phyloP scores from a whole-genome alignment of 2,113 vertebrate species.

The Sorex araneus region DNA sequence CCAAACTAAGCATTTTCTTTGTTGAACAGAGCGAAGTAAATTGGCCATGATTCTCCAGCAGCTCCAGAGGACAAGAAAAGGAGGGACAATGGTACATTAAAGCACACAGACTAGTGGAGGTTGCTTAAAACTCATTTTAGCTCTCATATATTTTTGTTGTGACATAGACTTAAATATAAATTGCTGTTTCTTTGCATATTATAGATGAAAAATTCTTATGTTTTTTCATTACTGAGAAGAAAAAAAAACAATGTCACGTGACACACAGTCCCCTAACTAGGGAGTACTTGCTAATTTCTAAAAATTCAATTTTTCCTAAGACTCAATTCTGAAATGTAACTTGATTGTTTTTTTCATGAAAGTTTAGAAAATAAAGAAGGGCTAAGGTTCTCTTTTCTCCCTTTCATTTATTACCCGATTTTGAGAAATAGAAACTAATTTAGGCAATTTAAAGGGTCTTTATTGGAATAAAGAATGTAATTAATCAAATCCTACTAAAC shows the following conservation, averaged over 20 bases:
- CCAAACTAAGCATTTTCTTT: constrained; percentile 54
- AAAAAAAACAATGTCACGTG: background rate
- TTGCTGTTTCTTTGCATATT: constrained; percentile 34
- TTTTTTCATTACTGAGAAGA: constrained; percentile 32
- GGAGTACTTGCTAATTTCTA: constrained; percentile 29
- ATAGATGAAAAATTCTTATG: constrained; percentile 35
- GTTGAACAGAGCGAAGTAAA: constrained; percentile 29
- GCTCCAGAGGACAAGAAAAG: background rate
- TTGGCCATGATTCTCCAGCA: background rate
- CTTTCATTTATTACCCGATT: constrained; percentile 40
- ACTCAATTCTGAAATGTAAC: background rate
- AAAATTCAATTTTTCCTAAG: background rate
- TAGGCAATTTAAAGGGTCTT: constrained; percentile 23
- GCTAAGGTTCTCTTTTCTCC: constrained; percentile 8
- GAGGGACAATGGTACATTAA: background rate
- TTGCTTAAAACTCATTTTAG: background rate
- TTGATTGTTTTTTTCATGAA: constrained; percentile 33
- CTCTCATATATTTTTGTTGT: background rate
- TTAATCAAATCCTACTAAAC: background rate
- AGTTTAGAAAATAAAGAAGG: constrained; percentile 37
- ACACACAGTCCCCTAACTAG: background rate
- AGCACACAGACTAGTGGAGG: background rate
- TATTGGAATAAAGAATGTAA: background rate
- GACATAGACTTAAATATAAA: constrained; percentile 26
- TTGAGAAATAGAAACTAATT: constrained; percentile 48